Evolutionary conservation across 2,888 invertebrate genomes (phyloP).

Genomic region (Elaeidobius kamerunicus): DNA sequence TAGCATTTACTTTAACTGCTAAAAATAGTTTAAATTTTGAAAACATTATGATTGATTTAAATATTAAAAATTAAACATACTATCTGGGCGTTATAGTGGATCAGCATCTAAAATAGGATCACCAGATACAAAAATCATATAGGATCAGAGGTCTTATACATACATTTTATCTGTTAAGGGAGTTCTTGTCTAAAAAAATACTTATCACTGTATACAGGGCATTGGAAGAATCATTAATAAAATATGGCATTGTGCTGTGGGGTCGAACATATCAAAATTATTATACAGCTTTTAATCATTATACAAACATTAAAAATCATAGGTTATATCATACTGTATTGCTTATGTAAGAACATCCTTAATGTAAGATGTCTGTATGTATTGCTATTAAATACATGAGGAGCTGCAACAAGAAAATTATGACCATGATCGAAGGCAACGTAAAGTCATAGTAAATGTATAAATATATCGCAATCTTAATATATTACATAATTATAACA

Average conservation of each 20-base stretch:
- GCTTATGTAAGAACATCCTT: not conserved
- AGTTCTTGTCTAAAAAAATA: constrained; percentile 1
- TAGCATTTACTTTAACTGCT: constrained; percentile 1
- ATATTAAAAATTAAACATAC: constrained; percentile 1
- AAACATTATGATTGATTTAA: not conserved
- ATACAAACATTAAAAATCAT: not conserved
- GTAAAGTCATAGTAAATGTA: no score
- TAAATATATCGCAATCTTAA: no score
- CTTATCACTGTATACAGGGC: not conserved
- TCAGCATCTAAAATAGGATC: constrained; percentile 5
- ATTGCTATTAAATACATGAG: no score
- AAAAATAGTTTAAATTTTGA: not conserved
- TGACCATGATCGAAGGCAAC: no score
- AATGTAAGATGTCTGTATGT: constrained; percentile 8
- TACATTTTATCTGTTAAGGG: constrained; percentile 5
- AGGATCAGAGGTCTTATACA: constrained; percentile 1
- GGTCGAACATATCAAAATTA: not conserved
- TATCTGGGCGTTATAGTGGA: not conserved
- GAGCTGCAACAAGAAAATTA: no score
- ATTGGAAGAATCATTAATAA: not conserved
- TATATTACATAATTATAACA: no score
- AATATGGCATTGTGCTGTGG: not conserved
- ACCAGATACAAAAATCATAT: not conserved
- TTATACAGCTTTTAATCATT: not conserved
- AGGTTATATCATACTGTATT: not conserved